A percentile compares a stretch with the other conserved stretches of the same genome.
phyloP scores from a whole-genome alignment of 2,113 vertebrate genomes.

The Paramormyrops kingsleyae region DNA sequence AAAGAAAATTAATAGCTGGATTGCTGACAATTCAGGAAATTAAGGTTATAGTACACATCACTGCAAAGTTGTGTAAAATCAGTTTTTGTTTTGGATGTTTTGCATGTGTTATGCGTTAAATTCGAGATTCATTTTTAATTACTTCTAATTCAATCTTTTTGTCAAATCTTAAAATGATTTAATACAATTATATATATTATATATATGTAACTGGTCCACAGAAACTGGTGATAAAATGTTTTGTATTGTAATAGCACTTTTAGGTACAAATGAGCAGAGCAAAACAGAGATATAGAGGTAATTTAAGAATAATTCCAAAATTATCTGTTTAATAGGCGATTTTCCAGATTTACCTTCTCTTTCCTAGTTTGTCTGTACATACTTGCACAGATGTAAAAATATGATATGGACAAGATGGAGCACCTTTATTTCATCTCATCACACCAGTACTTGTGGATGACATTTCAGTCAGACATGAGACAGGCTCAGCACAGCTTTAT shows the following conservation, averaged over 20 bases:
- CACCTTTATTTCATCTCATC: conserved; percentile 6
- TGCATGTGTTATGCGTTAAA: not conserved
- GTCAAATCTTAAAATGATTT: not conserved
- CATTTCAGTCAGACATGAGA: not conserved
- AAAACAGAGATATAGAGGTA: not conserved
- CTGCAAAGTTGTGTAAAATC: not conserved
- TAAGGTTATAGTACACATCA: not conserved
- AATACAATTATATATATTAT: not conserved
- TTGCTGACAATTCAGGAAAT: not conserved
- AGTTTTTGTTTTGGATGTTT: not conserved
- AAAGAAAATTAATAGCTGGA: not conserved
- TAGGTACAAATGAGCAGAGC: not conserved
- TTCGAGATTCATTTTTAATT: not conserved
- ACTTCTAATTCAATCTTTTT: not conserved
- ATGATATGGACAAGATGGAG: not conserved
- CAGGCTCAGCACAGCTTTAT: conserved; percentile 2
- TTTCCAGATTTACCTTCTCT: not conserved
- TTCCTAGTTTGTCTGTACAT: not conserved
- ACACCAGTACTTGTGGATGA: not conserved
- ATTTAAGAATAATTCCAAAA: not conserved
- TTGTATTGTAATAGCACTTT: not conserved
- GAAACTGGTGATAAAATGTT: not conserved
- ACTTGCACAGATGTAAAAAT: not conserved
- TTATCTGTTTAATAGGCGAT: not conserved
- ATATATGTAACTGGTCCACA: not conserved